Conservation (phyloP, 2,797 vertebrate species). For the Urosaurus nigricauda region DNA sequence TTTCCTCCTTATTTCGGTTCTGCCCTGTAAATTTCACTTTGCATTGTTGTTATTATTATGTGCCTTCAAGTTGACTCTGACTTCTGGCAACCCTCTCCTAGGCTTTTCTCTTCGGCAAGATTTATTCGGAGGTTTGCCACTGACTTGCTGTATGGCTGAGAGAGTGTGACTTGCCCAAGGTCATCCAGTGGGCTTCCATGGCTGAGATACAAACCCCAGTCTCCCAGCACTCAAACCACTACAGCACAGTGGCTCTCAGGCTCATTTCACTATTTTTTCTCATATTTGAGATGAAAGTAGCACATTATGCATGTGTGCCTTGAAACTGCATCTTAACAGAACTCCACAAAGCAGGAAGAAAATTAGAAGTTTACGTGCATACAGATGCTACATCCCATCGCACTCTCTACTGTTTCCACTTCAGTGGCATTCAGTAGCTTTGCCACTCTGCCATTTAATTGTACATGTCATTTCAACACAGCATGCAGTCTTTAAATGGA, state of each 20-base stretch:
- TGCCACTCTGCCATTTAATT: conserved; percentile 31
- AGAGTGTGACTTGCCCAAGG: too few species aligned
- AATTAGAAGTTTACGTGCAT: not conserved
- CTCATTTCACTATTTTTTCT: not conserved
- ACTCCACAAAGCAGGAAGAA: not conserved
- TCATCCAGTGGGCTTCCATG: too few species aligned
- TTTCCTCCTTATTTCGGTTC: not conserved
- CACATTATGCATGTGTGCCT: not conserved
- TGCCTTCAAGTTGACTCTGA: too few species aligned
- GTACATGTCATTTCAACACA: not conserved
- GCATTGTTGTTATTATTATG: too few species aligned
- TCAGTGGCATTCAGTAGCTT: conserved; percentile 28
- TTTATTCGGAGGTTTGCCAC: too few species aligned
- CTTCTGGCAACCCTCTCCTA: too few species aligned
- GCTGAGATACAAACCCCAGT: too few species aligned
- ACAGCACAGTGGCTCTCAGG: not conserved
- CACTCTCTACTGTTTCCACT: not conserved
- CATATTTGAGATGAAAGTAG: not conserved
- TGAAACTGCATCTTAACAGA: not conserved
- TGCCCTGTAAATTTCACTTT: not conserved
- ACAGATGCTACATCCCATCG: not conserved
- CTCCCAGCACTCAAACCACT: too few species aligned
- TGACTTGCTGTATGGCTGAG: too few species aligned
- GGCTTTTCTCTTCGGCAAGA: too few species aligned
- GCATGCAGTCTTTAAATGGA: not conserved